Base-by-base conservation (phyloP, 2,797 vertebrate species). In the Sternotherus odoratus region DNA sequence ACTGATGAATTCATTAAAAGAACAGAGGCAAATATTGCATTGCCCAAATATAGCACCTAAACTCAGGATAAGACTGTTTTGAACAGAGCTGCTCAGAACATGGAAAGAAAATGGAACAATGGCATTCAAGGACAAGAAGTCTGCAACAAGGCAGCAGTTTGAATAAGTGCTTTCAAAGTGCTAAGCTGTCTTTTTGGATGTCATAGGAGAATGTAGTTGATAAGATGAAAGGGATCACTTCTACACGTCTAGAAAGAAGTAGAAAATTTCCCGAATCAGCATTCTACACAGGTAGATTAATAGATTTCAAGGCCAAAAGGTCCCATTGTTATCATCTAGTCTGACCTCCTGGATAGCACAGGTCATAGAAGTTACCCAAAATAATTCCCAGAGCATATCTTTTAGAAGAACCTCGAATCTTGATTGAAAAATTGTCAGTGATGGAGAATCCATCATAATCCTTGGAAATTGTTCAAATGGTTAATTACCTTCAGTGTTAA, bases 1-100 rank as follows among this genome's bases (percentile, higher is more conserved):
- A 53, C 9, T 81, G 54, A 85, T 79, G 85, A 80, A 74, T 77
- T 19, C 79, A 51, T 39, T 12, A 56, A 56, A 36, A 33, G 88
- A 88, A 48, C 1, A 2, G 39, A 86, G 90, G 39, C 77, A 77
- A 89, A 56, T 66, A 50, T 19, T 83, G 63, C 49, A 7, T 66
- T 91, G 56, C 23, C 12, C 1, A 0, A 49, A 88, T 28, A 24
- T 53, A 82, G 33, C 79, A 24, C 79, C 91, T 85, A 17, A 46
- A 74, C 43, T 89, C 83, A 8, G 46, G 77, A 82, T 82, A 56
- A 88, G 48, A 69, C 12, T 75, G 1, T 49, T 82, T 54, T 48
- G 80, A 89, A 74, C 15, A 36, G 26, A 87, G 57, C 36, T 95
- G 69, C 85, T 92, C 83, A 89, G 50, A 93, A 91, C 21, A 12